phyloP scores from a whole-genome alignment of 2,797 vertebrate species.

The Rhinophrynus dorsalis region DNA sequence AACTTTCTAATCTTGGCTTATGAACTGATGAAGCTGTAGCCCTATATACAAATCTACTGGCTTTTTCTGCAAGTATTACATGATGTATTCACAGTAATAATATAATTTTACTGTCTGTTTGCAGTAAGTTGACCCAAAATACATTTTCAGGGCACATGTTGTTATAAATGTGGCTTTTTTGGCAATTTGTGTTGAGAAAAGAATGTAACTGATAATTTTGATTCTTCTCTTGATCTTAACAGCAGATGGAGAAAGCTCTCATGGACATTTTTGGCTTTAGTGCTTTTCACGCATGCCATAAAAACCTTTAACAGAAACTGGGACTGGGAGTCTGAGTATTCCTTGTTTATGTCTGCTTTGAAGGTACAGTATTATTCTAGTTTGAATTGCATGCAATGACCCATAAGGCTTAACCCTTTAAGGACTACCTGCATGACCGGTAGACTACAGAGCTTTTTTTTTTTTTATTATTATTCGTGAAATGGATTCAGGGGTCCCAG shows the following conservation, averaged over 20 bases:
- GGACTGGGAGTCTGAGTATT: constrained; percentile 98
- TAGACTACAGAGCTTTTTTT: too few species aligned
- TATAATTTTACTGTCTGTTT: not conserved
- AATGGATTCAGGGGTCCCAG: too few species aligned
- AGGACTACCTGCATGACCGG: too few species aligned
- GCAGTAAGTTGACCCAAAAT: not conserved
- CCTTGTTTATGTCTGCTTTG: constrained; percentile 92
- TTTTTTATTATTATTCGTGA: too few species aligned
- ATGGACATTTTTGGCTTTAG: constrained; percentile 82
- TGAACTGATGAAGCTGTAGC: too few species aligned
- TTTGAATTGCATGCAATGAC: not conserved
- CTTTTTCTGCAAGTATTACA: not conserved
- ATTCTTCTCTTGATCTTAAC: constrained; percentile 47
- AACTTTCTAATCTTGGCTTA: too few species aligned
- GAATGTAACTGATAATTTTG: not conserved
- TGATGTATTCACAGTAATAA: not conserved
- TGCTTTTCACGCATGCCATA: constrained; percentile 85
- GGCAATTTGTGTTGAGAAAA: not conserved
- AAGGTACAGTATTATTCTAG: constrained; percentile 76
- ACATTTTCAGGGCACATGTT: too few species aligned
- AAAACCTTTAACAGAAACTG: constrained; percentile 95
- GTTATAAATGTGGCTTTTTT: not conserved
- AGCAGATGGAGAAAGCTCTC: constrained; percentile 86
- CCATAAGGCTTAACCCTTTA: too few species aligned
- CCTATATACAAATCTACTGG: too few species aligned